Evolutionary conservation across 1,140 invertebrate species (phyloP).

Genomic region (Camponotus pennsylvanicus): DNA sequence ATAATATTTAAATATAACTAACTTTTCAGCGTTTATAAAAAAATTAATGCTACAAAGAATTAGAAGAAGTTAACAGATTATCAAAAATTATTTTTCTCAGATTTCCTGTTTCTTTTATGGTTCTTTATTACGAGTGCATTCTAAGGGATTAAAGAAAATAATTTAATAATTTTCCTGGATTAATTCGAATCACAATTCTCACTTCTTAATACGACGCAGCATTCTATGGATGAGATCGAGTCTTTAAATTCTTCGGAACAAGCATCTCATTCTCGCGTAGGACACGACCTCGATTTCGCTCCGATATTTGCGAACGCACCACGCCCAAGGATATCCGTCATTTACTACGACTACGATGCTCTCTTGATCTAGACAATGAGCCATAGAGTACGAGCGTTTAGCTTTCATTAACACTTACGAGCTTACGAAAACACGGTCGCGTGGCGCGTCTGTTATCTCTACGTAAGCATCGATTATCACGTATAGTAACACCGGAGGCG

Average conservation of each 20-base stretch:
- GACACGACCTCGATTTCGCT: constrained; percentile 9
- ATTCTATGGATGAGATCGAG: not conserved
- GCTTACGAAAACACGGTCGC: constrained; percentile 68
- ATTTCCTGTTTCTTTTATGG: not conserved
- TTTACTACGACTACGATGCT: constrained; percentile 14
- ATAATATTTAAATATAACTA: not conserved
- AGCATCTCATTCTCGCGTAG: not conserved
- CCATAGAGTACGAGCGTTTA: constrained; percentile 43
- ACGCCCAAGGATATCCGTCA: constrained; percentile 37
- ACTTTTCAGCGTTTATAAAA: not conserved
- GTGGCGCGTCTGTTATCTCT: constrained; percentile 62
- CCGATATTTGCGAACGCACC: constrained; percentile 18
- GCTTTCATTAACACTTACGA: constrained; percentile 53
- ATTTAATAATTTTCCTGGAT: not conserved
- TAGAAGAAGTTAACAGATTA: not conserved
- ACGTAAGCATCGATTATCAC: constrained; percentile 45
- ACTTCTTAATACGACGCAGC: not conserved
- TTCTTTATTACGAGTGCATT: not conserved
- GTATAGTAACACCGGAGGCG: constrained; percentile 28
- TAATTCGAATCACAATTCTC: not conserved
- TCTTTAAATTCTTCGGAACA: not conserved
- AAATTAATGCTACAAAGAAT: not conserved
- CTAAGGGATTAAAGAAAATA: not conserved
- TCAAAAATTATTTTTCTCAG: no score
- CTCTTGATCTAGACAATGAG: constrained; percentile 34